A percentile compares a stretch with the other conserved stretches of the same genome.
Conservation (phyloP, 2,113 vertebrate species). For the Gasterosteus aculeatus region DNA sequence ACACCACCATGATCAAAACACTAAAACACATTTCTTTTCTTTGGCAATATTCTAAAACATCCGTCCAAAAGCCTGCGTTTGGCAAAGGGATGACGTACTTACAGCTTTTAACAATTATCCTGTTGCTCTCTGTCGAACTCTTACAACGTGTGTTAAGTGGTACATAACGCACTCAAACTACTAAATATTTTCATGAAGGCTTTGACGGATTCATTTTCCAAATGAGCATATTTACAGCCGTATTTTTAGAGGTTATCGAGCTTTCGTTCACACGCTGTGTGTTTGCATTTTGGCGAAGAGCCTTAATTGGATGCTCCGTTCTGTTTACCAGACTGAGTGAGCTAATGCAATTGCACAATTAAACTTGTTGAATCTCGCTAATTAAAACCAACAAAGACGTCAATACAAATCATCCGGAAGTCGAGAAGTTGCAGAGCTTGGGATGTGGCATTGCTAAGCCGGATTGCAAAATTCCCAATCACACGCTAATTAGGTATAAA, state of each 20-base stretch:
- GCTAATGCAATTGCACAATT: constrained; percentile 63
- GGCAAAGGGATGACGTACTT: constrained; percentile 17
- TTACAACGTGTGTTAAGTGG: not conserved
- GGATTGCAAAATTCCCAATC: not conserved
- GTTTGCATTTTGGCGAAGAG: not conserved
- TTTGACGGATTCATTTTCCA: not conserved
- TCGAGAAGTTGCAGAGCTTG: constrained; percentile 34
- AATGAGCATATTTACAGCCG: not conserved
- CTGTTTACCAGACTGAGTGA: constrained; percentile 52
- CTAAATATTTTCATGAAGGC: not conserved
- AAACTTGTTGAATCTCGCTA: constrained; percentile 68
- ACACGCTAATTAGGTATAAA: not conserved
- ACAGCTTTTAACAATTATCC: constrained; percentile 31
- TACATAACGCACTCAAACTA: not conserved
- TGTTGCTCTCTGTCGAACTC: not conserved
- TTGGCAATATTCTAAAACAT: not conserved
- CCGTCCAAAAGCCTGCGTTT: constrained; percentile 7
- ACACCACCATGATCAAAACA: not conserved
- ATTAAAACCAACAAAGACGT: constrained; percentile 69
- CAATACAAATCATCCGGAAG: constrained; percentile 56
- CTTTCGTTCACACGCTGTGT: not conserved
- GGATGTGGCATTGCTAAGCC: constrained; percentile 24
- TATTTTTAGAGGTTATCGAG: constrained; percentile 1
- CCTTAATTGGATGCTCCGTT: constrained; percentile 53
- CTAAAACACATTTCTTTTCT: not conserved